Evolutionary conservation across 2,888 invertebrate species (phyloP), one percentile per base, ranked within the genome.

Genomic region (Noctua fimbriata): DNA sequence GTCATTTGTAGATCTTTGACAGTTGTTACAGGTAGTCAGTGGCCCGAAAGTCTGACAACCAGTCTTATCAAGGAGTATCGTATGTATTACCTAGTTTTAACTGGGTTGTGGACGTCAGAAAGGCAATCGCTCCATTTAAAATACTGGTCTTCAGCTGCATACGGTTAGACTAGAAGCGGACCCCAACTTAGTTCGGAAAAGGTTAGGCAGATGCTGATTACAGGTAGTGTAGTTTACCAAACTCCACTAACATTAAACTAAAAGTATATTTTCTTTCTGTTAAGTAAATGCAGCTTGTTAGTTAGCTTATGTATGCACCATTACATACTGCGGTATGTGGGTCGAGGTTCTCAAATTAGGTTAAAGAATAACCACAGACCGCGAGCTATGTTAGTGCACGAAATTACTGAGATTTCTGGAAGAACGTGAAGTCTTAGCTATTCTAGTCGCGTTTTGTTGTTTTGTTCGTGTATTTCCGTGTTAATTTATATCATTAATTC

Each of bases 291-390:
- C 21, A 58, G 28, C 47, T 41, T 18, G 7, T 49, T 52, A 21
- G 36, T 16, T 47, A 36, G 28, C 36, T 60, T 32, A 44, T 52
- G 9, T 9, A 55, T 44, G 36, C 47, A 14, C 14, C 41, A 79
- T 73, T 66, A 47, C 24, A 6, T 32, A 47, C 36, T 55, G 55
- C 74, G 58, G 73, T 52, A 75, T 63, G 24, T 69, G 21, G 80
- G 82, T n/a, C 69, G 52, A 36, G 28, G 47, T 10, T n/a, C 12
- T 3, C 28, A 63, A 81, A 81, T 82, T 82, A 60, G 82, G 80
- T 81, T 81, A 81, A 12, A 24, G 32, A 63, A 81, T 55, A 69
- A 73, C 21, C 28, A 3, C 28, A 28, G 21, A n/a, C 58, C 18
- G 16, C 32, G 9, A 32, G 55, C n/a, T 69, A 21, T 32, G 28